Conservation (phyloP, 2,888 invertebrate genomes). For the Chouioia cunea region DNA sequence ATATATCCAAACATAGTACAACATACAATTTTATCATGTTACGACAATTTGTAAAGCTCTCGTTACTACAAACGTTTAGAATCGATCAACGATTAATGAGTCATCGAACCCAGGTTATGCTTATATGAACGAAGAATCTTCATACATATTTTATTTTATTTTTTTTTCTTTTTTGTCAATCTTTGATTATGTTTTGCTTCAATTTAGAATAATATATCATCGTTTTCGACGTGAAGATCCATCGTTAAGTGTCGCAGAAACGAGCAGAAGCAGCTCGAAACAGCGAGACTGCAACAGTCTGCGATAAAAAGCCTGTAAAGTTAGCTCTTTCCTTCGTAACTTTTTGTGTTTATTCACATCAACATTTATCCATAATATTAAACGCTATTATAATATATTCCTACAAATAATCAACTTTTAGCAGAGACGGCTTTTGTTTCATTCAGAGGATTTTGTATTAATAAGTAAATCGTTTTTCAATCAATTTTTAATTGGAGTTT, state of each 20-base stretch:
- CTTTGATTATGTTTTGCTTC: constrained; percentile 37
- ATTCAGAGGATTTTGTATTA: constrained; percentile 52
- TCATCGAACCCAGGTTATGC: constrained; percentile 42
- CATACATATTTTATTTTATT: constrained; percentile 12
- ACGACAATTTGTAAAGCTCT: constrained; percentile 25
- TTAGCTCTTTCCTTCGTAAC: constrained; percentile 30
- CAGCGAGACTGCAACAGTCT: constrained; percentile 28
- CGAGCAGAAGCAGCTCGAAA: constrained; percentile 24
- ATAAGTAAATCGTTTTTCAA: constrained; percentile 56
- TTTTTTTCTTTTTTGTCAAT: constrained; percentile 24
- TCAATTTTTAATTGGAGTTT: constrained; percentile 53
- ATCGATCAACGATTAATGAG: constrained; percentile 41
- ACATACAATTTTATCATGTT: constrained; percentile 37
- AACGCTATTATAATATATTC: constrained; percentile 48
- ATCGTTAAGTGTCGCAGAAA: constrained; percentile 21
- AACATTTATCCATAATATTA: constrained; percentile 54
- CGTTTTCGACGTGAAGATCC: constrained; percentile 29
- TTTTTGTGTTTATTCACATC: constrained; percentile 50
- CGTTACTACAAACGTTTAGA: constrained; percentile 21
- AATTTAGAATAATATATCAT: constrained; percentile 29
- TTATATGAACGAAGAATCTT: constrained; percentile 33
- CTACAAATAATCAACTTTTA: constrained; percentile 60
- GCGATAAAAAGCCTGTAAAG: constrained; percentile 29
- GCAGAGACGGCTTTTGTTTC: constrained; percentile 57
- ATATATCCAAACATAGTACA: constrained; percentile 38